These are phyloP conservation scores for Tangara arthus DNA, from an alignment of 2,797 vertebrate species.

Conservation along the genomic window DNA sequence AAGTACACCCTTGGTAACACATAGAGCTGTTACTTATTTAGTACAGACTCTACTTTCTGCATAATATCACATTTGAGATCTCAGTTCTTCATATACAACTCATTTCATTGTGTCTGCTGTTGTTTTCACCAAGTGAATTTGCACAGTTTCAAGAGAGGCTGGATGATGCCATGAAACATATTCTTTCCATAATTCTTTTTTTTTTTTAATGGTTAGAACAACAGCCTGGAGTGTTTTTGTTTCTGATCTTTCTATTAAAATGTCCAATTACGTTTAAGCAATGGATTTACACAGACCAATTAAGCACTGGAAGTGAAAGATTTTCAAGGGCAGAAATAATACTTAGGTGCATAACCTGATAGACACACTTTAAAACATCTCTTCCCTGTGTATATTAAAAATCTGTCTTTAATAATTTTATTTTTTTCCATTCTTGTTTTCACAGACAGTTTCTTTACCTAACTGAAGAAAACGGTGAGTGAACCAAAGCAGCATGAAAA, in stretches of 20 bases:
- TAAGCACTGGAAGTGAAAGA: background rate
- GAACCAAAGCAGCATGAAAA: background rate
- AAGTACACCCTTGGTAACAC: conserved; percentile 63
- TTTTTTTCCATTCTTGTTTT: background rate
- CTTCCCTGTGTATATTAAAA: background rate
- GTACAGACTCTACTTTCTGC: conserved; percentile 51
- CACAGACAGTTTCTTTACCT: background rate
- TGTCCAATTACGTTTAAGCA: conserved; percentile 24
- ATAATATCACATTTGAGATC: conserved; percentile 61
- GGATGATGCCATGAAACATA: conserved; percentile 44
- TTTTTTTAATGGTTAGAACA: background rate
- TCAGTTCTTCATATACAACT: conserved; percentile 34
- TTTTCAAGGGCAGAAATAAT: conserved; percentile 25
- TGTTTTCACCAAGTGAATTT: conserved; percentile 41
- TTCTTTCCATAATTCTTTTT: conserved; percentile 18
- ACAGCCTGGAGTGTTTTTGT: conserved; percentile 10
- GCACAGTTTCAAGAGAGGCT: conserved; percentile 15
- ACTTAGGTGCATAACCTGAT: background rate
- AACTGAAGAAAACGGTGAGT: background rate
- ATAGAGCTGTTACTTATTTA: conserved; percentile 56
- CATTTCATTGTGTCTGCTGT: conserved; percentile 44
- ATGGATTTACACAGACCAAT: conserved; percentile 5
- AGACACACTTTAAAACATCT: background rate
- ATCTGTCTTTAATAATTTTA: background rate
- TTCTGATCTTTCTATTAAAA: conserved; percentile 17